Evolutionary conservation across 2,797 vertebrate genomes (phyloP).

Genomic region (Gouania willdenowi): DNA sequence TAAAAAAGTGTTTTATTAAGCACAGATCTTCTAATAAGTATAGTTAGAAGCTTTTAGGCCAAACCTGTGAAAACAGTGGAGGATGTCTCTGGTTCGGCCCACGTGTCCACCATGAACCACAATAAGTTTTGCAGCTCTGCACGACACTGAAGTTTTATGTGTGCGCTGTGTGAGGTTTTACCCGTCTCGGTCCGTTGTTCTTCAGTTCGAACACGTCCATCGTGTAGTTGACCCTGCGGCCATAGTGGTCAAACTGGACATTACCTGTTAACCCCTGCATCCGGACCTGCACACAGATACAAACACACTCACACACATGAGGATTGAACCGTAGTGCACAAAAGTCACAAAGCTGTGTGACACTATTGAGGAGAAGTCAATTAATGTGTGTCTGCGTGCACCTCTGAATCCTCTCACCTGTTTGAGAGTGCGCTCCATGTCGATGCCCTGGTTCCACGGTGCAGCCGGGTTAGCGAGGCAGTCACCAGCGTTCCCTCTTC

Average conservation of each 20-base stretch:
- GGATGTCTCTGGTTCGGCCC: too few relatives aligned
- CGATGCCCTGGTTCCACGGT: slow-evolving; percentile 93
- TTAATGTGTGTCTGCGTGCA: too few relatives aligned
- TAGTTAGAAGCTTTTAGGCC: too few relatives aligned
- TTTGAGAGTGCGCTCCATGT: slow-evolving; percentile 94
- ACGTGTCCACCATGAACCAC: too few relatives aligned
- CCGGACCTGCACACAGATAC: slow-evolving; percentile 76
- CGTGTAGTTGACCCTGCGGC: slow-evolving; percentile 91
- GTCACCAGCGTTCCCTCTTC: slow-evolving; percentile 91
- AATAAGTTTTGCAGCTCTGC: too few relatives aligned
- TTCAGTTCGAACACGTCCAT: slow-evolving; percentile 97
- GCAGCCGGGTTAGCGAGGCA: slow-evolving; percentile 93
- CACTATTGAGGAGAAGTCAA: too few relatives aligned
- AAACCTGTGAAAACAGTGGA: too few relatives aligned
- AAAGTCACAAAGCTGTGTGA: too few relatives aligned
- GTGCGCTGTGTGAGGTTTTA: slow-evolving; percentile 48
- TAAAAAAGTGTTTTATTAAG: too few relatives aligned
- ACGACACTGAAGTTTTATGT: too few relatives aligned
- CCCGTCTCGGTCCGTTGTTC: slow-evolving; percentile 88
- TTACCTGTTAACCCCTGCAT: slow-evolving; percentile 94
- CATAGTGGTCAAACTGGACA: slow-evolving; percentile 94
- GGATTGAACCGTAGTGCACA: too few relatives aligned
- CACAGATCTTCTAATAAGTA: too few relatives aligned
- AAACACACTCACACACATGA: neutral
- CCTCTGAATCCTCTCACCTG: slow-evolving; percentile 70